Conservation (phyloP, 2,797 vertebrate species). For the Diplodus puntazzo region DNA sequence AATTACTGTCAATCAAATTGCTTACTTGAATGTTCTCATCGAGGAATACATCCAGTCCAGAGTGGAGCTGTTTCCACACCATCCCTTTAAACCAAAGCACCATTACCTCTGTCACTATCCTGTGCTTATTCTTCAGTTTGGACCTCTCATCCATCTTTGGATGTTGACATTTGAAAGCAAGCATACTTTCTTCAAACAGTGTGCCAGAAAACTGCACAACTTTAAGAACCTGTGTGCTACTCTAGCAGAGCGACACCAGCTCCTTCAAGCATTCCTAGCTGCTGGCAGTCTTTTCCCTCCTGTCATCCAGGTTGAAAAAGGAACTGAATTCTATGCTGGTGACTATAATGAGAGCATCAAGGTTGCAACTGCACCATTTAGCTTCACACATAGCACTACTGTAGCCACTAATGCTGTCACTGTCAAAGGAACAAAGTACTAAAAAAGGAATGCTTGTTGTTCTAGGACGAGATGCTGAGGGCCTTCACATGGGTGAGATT, state of each 20-base stretch:
- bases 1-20: conserved; percentile 36
- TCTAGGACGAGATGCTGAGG: not conserved
- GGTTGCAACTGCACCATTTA: not conserved
- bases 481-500: conserved; percentile 6
- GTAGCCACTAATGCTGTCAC: not conserved
- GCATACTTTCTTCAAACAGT: conserved; percentile 22
- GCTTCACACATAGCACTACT: conserved; percentile 6
- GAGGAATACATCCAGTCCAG: conserved; percentile 46
- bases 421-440: conserved; percentile 18
- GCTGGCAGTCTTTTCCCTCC: not conserved
- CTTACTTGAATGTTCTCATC: conserved; percentile 40
- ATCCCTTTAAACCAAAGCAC: conserved; percentile 44
- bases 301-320: not conserved
- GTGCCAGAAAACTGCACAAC: conserved; percentile 16
- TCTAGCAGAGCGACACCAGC: conserved; percentile 13
- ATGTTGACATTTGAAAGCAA: conserved; percentile 1
- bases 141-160: conserved; percentile 16
- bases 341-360: conserved; percentile 4
- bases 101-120: conserved; percentile 34
- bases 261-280: conserved; percentile 13
- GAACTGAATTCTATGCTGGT: not conserved
- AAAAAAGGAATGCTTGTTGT: conserved; percentile 14
- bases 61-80: conserved; percentile 22
- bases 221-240: conserved; percentile 30
- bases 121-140: conserved; percentile 12